Evolutionary conservation across 2,888 invertebrate genomes (phyloP), one percentile per base, ranked within the genome.

Genomic region (Agriopis aurantiaria): DNA sequence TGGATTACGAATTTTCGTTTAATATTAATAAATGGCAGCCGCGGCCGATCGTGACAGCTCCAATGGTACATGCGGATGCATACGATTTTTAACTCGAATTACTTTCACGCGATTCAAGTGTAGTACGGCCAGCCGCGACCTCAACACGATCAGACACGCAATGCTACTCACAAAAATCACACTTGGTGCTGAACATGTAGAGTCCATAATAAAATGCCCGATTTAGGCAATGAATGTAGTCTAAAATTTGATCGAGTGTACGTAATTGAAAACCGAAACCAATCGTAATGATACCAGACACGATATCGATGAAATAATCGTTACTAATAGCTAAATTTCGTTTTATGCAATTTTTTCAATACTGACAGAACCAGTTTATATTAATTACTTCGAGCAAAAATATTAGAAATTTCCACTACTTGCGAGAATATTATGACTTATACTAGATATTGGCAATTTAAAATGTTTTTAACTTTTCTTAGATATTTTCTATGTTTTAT

Each of bases 1-100:
- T 90, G 91, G 88, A 93, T 93, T 92, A 92, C 92, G 92, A 92
- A 93, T 93, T 93, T 94, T 93, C 90, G 89, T 92, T 92, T 90
- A 90, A 90, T 92, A 91, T 92, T 91, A 91, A 91, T 92, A 91
- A 91, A 90, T 89, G 87, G 88, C 88, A 88, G 86, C 86, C 88
- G 88, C 85, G 88, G 89, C 82, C 84, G 87, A 88, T 91, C 90
- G 91, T 92, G 91, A 89, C 89, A 87, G 88, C 88, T 87, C 81
- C 85, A 85, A 84, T 85, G 82, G 85, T 86, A 82, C 84, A 88
- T 82, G 86, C 89, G 88, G 89, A 91, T 89, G 88, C 88, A 87
- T 84, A 83, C 78, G 76, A 82, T 81, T 78, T 79, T 80, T 80
- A 80, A 85, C 82, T 80, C 82, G 76, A 82, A 79, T 76, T 73